These are phyloP conservation scores for Siderastrea radians DNA, from an alignment of 92 coral and sea anemone species.

Conservation along the genomic window DNA sequence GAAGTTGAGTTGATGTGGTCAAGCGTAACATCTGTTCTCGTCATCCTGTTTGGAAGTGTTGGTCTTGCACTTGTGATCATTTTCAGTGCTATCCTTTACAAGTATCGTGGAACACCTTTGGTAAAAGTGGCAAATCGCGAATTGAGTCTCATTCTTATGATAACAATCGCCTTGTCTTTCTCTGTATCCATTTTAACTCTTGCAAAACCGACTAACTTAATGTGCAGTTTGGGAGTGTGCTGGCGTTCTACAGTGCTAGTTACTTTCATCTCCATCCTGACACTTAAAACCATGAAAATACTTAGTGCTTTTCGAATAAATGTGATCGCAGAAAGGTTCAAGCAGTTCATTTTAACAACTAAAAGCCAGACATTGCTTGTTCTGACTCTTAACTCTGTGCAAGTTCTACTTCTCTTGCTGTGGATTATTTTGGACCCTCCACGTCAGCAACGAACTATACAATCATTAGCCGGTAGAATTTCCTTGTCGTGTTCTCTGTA, in stretches of 20 bases:
- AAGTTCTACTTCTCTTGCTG: slow-evolving; percentile 48
- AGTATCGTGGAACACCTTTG: slow-evolving; percentile 68
- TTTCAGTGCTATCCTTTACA: slow-evolving; percentile 43
- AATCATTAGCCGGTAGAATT: slow-evolving; percentile 39
- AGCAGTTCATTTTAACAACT: slow-evolving; percentile 55
- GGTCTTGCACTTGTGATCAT: slow-evolving; percentile 54
- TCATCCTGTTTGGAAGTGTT: slow-evolving; percentile 39
- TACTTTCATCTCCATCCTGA: slow-evolving; percentile 64
- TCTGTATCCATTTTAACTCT: slow-evolving; percentile 66
- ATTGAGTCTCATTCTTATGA: slow-evolving; percentile 68
- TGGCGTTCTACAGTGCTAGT: slow-evolving; percentile 71
- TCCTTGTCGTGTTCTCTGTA: slow-evolving; percentile 67
- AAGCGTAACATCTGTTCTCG: slow-evolving; percentile 36
- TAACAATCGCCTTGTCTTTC: slow-evolving; percentile 65
- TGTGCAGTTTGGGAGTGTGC: slow-evolving; percentile 58
- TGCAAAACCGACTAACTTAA: slow-evolving; percentile 58
- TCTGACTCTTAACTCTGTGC: slow-evolving; percentile 33
- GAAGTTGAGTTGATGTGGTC: slow-evolving; percentile 66
- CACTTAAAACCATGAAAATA: slow-evolving; percentile 75
- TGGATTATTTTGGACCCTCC: slow-evolving; percentile 80
- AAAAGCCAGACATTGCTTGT: slow-evolving; percentile 60
- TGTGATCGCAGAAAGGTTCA: slow-evolving; percentile 68
- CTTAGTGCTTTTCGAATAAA: slow-evolving; percentile 76
- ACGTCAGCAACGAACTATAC: slow-evolving; percentile 52
- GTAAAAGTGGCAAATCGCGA: slow-evolving; percentile 87